Evolutionary conservation across 2,888 invertebrate genomes (phyloP), one percentile per base, ranked within the genome.

Genomic region (Eulithis testata): DNA sequence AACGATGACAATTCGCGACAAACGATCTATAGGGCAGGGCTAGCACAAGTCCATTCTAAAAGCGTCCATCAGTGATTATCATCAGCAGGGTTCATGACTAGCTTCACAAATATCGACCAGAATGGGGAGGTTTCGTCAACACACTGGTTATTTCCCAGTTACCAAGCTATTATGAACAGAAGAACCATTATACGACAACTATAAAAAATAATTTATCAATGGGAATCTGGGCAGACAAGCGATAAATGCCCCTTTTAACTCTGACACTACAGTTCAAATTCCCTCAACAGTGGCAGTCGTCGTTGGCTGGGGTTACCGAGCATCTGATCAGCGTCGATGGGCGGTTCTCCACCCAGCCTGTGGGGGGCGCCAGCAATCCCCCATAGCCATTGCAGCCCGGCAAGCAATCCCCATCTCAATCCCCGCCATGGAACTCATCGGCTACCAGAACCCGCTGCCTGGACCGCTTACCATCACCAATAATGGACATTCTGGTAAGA

Each of bases 401-500:
- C 91, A 94, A 82, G 94, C 96, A 2, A 93, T 95, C 58, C 94
- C 95, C 49, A 88, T 96, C 50, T 94, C 95, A 6, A 94, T 96
- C 78, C 96, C 96, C 0, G 95, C 96, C 7, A 92, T 96, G 79
- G 96, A 96, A 83, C 94, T 95, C 87, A 94, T 95, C 73, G 95
- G 96, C 11, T 96, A 96, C 86, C 96, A 95, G 79, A 95, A 96
- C 85, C 93, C 94, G 11, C 85, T 96, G 55, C 94, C 95, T 5
- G 94, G 94, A 56, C 95, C 96, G 4, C 85, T 96, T 37, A 93
- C 93, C 55, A 89, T 95, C 68, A 93, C 93, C 53, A 96, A 96
- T 77, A 96, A 95, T 76, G 96, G 96, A 4, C 96, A 96, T 84
- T 96, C 96, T 76, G 96, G 96, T 95, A 86, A 69, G 45, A n/a